Base-by-base conservation (phyloP, 1,140 invertebrate genomes). In the Drosophila grimshawi region DNA sequence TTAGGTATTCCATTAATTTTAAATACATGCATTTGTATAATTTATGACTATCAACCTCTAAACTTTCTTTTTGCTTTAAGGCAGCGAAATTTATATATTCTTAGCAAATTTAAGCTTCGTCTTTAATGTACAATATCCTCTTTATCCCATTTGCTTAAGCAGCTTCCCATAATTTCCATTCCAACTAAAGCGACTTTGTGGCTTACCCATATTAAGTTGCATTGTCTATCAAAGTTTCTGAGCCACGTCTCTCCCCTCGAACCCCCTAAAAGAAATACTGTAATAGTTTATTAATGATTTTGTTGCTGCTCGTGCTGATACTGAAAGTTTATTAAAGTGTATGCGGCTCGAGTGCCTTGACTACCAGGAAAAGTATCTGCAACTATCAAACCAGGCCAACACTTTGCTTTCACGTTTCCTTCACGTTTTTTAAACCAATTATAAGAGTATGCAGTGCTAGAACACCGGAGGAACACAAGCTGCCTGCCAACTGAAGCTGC, bases 201-300 rank as follows among this genome's bases (percentile, higher is more conserved):
- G 83, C 72, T 88, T 76, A 27, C 57, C 33, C 2, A 48, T 71
- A 76, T 86, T 83, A 76, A 88, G 75, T 82, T 73, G 57, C 82
- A 52, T 67, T 53, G 55, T 68, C 52, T 65, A 51, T 64, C 76
- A 79, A 86, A 88, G 64, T 86, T 86, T 41, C 4, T 6, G 33
- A 62, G 51, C 10, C 49, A 45, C 62, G 37, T 59, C 39, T 19
- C 19, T 3, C 10, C 19, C 35, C 53, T 19, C 33, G 19, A 52
- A 48, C 53, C 43, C 53, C 37, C 55, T 59, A 37, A 3, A 49
- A 56, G 83, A 83, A 80, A 88, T 86, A 77, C 80, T 85, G 89
- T 88, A 88, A 88, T 88, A 89, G 85, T 89, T 88, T 88, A 88
- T 88, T 88, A 88, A 88, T 88, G 85, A 88, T 85, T 88, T 72